Base-by-base conservation (phyloP, 2,797 vertebrate species). In the Hydrolagus colliei region DNA sequence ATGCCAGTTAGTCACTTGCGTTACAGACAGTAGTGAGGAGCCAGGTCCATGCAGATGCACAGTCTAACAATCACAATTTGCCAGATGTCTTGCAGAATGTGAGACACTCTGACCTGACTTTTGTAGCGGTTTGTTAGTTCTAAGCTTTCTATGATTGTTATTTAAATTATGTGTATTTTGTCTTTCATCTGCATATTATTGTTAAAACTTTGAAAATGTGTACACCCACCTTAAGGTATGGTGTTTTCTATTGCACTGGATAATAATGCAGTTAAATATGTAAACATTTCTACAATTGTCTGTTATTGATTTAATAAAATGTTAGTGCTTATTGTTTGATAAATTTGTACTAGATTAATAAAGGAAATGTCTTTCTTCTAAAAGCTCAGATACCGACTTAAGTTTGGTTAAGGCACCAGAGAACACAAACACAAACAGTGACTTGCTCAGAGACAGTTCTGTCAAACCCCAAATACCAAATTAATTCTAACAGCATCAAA, bases 1-100 rank as follows among this genome's bases (percentile, higher is more conserved):
- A 96, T 13, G 41, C 52, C 35, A 52, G 63, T 20, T 71, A 84
- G 9, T 18, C 18, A 35, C 41, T 5, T 16, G 8, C 11, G 9
- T 71, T n/a, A 41, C 18, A 71, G 79, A 67, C 32, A 71, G n/a
- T 27, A 3, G 14, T 16, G 20, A 71, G 20, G 35, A 63, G 13
- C 35, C 41, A 71, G 18, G 65, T 41, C 65, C 12, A 41, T 10
- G 4, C 12, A 68, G 32, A 84, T 35, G 65, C 67, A 71, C 41
- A 18, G 13, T 35, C 16, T 65, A 8, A 35, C 67, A 82, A 14
- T 59, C 41, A 16, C 20, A 52, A 32, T 59, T 76, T 76, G 3
- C 52, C 18, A 68, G 4, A 67, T 35, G 20, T 20, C 13, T 84
- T 84, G 7, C 41, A 20, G 41, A 52, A 52, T 18, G 10, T 67